Percentiles rank a stretch among this genome's conserved stretches.
phyloP scores from a whole-genome alignment of 1,140 invertebrate species.

The Batillaria attramentaria region DNA sequence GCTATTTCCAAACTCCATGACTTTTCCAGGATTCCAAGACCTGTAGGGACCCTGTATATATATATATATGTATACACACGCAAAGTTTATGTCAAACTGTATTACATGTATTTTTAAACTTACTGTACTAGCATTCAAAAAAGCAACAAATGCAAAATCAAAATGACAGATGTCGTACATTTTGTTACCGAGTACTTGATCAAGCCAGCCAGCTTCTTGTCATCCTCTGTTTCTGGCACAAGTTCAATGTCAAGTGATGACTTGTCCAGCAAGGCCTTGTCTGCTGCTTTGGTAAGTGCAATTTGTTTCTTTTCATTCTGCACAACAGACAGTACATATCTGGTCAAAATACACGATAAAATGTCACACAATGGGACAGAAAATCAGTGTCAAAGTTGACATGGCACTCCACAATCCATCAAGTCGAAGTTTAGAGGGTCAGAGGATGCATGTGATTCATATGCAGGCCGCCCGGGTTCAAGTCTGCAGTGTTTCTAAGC shows the following conservation, averaged over 20 bases:
- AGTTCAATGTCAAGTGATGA: conserved; percentile 85
- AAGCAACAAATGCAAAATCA: not conserved
- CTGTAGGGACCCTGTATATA: too few species aligned
- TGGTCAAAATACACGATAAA: too few species aligned
- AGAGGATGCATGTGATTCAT: not conserved
- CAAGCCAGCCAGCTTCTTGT: conserved; percentile 83
- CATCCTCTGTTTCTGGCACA: conserved; percentile 85
- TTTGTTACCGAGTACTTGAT: conserved; percentile 74
- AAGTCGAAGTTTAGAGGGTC: conserved; percentile 2
- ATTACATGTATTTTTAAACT: too few species aligned
- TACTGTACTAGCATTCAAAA: not conserved
- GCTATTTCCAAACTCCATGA: too few species aligned
- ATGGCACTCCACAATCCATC: too few species aligned
- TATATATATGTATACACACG: too few species aligned
- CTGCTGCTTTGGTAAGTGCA: conserved; percentile 78
- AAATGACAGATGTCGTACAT: conserved; percentile 53
- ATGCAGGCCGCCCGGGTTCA: too few species aligned
- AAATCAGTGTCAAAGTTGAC: too few species aligned
- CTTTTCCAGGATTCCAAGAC: too few species aligned
- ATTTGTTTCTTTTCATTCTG: conserved; percentile 79
- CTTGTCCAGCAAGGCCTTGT: conserved; percentile 83
- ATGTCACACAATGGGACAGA: too few species aligned
- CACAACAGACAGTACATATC: conserved; percentile 33
- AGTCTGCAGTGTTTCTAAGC: too few species aligned
- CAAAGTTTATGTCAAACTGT: too few species aligned